Evolutionary conservation across 2,888 invertebrate genomes (phyloP).

Genomic region (Buathra laborator): DNA sequence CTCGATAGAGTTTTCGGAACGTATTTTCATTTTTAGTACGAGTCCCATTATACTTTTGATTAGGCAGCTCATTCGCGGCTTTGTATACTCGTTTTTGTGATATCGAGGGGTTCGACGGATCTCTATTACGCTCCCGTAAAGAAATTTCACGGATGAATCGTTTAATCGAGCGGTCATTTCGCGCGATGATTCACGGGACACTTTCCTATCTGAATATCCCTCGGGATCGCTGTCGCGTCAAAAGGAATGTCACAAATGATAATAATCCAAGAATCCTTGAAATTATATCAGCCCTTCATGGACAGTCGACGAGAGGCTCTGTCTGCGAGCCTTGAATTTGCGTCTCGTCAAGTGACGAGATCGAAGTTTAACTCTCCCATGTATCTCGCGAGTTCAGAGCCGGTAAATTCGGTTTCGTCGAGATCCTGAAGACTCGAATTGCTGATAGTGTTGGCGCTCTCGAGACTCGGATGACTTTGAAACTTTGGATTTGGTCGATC

Average conservation of each 20-base stretch:
- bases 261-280: neutral
- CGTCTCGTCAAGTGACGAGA: constrained; percentile 74
- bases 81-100: neutral
- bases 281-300: constrained; percentile 32
- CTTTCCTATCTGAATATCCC: neutral
- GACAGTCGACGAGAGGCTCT: constrained; percentile 21
- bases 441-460: constrained; percentile 88
- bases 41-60: constrained; percentile 15
- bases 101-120: neutral
- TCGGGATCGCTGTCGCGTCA: constrained; percentile 8
- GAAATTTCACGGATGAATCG: neutral
- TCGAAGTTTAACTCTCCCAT: constrained; percentile 89
- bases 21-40: neutral
- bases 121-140: neutral
- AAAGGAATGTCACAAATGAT: constrained; percentile 23
- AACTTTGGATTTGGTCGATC: constrained; percentile 76
- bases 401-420: constrained; percentile 89
- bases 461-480: constrained; percentile 86
- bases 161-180: neutral
- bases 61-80: constrained; percentile 1
- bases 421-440: constrained; percentile 92
- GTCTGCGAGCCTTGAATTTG: constrained; percentile 6
- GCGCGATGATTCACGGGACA: neutral
- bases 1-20: constrained; percentile 35
- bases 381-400: constrained; percentile 89